Percentiles rank a stretch among this genome's conserved stretches.
Conservation (phyloP, 2,888 invertebrate genomes). For the Sepioteuthis lessoniana region DNA sequence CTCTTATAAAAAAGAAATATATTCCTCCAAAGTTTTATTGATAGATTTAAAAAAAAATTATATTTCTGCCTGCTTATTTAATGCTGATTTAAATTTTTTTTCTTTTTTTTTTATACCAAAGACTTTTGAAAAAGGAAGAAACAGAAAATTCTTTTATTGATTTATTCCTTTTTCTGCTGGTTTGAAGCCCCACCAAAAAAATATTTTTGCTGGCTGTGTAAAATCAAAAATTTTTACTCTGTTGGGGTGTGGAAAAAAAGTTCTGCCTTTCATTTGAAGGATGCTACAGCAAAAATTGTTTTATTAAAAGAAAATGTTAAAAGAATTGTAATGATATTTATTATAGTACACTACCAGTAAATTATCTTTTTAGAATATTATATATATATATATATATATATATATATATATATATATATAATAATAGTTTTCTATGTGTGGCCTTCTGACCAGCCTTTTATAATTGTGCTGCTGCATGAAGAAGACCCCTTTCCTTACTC, state of each 20-base stretch:
- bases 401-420: no score
- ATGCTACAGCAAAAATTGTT: not conserved
- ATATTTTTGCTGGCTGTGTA: not conserved
- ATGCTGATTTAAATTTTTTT: no score
- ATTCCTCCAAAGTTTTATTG: not conserved
- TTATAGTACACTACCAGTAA: not conserved
- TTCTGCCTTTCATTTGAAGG: not conserved
- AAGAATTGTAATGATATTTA: not conserved
- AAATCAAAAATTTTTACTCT: not conserved
- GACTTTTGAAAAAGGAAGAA: not conserved
- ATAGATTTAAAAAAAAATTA: no score
- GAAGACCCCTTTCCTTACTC: not conserved
- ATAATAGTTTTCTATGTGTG: not conserved
- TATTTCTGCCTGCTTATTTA: no score
- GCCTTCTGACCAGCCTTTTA: slow-evolving; percentile 33
- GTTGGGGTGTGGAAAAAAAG: not conserved
- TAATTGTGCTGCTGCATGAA: not conserved
- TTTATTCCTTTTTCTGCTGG: not conserved
- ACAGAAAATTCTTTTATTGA: not conserved
- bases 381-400: no score
- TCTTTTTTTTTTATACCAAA: not conserved
- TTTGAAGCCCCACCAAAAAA: not conserved
- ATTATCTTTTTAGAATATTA: not conserved
- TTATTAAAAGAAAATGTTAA: not conserved
- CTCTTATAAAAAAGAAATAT: not conserved